Evolutionary conservation across 2,113 vertebrate species (phyloP), one percentile per base, ranked within the genome.

Genomic region (Pterocles gutturalis): DNA sequence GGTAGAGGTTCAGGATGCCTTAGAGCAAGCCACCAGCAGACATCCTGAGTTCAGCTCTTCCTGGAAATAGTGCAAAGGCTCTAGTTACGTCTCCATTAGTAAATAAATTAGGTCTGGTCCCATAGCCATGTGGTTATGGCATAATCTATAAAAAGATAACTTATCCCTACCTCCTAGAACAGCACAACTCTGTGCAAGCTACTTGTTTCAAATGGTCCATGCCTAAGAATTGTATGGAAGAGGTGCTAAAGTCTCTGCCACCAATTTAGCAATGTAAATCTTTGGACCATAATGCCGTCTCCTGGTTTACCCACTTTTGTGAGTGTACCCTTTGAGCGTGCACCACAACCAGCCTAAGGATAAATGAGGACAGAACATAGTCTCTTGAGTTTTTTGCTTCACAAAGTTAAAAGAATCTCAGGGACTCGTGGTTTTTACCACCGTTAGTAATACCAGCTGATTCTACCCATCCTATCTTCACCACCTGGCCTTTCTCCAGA

Each of bases 261-360:
- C 62, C 33, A 17, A 4, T 45, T 70, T 15, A 43, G 71, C 34
- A 41, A 25, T 7, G 33, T 38, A 79, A 87, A 34, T 13, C 9
- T 76, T 76, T 18, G n/a, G 7, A 41, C 28, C 19, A 9, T 7
- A 20, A 34, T 7, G 22, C 61, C 13, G 4, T 17, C 10, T 19
- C n/a, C 33, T 48, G 1, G 0, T 53, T 33, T 18, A 16, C 33
- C 28, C 51, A 17, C 33, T 21, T 1, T 10, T 36, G 31, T 22
- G 9, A 58, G 14, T 0, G 0, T 38, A 62, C 31, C 24, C 26
- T 84, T 36, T 43, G 36, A 53, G 45, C 0, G 0, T 12, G 36
- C 16, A 2, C 36, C 46, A 10, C 15, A 69, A 7, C 19, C 54
- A 43, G 61, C 33, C 48, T 28, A 45, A 62, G 48, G 36, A 19